Conservation (phyloP, 2,113 vertebrate genomes). For the Nicator chloris region DNA sequence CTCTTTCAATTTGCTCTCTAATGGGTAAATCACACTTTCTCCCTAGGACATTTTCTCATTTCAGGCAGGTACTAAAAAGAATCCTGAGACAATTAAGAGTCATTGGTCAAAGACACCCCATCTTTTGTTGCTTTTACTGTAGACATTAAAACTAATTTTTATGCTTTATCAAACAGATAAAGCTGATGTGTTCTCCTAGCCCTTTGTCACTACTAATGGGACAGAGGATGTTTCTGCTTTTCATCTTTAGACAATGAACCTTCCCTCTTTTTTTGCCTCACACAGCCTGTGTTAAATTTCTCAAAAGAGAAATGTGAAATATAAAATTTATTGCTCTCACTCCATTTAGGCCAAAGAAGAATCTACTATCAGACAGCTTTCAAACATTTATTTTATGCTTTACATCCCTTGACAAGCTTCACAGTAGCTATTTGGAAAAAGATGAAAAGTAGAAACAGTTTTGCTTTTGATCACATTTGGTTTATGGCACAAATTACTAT, state of each 20-base stretch:
- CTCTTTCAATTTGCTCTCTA: conserved; percentile 51
- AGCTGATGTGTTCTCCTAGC: neutral
- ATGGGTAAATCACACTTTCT: conserved; percentile 51
- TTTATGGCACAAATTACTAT: neutral
- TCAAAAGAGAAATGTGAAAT: neutral
- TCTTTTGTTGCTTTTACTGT: neutral
- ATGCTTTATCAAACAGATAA: neutral
- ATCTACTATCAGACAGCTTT: neutral
- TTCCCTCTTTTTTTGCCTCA: neutral
- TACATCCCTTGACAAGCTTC: neutral
- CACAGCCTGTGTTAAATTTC: neutral
- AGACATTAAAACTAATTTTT: neutral
- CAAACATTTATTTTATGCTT: neutral
- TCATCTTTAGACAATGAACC: neutral
- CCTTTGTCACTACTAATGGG: neutral
- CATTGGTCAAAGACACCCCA: neutral
- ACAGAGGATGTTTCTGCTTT: neutral
- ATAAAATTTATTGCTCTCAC: neutral
- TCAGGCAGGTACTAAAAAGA: neutral
- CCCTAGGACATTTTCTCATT: conserved; percentile 41
- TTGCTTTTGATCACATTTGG: neutral
- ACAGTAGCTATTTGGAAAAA: neutral
- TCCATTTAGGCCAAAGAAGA: neutral
- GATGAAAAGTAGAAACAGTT: neutral
- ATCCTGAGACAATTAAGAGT: neutral